These are phyloP conservation scores for Hyla sarda DNA, from an alignment of 2,113 vertebrate genomes.

Conservation along the genomic window DNA sequence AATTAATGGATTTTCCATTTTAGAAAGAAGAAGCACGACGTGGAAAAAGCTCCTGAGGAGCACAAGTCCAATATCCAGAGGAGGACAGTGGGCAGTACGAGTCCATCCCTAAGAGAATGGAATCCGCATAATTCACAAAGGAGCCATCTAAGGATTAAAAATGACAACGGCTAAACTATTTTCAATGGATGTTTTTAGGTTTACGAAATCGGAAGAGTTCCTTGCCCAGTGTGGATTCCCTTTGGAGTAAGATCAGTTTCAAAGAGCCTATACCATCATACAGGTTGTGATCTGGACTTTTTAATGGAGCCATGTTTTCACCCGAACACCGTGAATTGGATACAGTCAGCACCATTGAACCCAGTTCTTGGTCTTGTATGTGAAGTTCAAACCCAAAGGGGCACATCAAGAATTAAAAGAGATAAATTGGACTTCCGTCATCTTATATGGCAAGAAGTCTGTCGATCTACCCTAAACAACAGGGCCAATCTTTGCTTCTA, in stretches of 20 bases:
- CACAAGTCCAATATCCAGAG: neutral
- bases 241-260: neutral
- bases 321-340: too few species aligned
- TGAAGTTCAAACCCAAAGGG: too few species aligned
- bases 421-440: too few species aligned
- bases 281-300: neutral
- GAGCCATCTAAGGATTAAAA: neutral
- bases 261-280: neutral
- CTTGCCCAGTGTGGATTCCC: neutral
- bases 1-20: constrained; percentile 52
- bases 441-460: too few species aligned
- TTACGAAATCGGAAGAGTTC: neutral
- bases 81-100: neutral
- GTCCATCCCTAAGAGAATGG: neutral
- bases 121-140: neutral
- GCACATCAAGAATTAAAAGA: too few species aligned
- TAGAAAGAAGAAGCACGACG: constrained; percentile 7
- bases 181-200: neutral
- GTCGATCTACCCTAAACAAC: too few species aligned
- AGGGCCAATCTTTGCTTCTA: too few species aligned
- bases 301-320: neutral
- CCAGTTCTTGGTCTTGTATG: too few species aligned
- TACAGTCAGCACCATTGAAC: too few species aligned
- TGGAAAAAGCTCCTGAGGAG: neutral
- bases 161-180: neutral